Evolutionary conservation across 2,797 vertebrate species (phyloP), one percentile per base, ranked within the genome.

Genomic region (Hippocampus kuda): DNA sequence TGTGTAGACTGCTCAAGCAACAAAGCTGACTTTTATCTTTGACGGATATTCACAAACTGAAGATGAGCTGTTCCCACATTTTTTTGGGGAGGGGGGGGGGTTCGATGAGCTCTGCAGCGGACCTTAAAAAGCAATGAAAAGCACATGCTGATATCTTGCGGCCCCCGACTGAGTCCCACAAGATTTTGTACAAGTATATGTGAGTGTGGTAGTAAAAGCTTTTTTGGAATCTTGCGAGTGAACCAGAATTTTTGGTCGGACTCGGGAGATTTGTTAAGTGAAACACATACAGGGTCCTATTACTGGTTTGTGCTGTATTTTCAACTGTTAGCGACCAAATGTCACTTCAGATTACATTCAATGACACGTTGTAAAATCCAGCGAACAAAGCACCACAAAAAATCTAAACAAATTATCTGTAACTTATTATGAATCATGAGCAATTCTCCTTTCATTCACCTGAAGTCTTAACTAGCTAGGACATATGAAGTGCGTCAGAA

Each of bases 1-100:
- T 64, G 7, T 64, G 20, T 64, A 15, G 12, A 30, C 61, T 64
- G 61, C 59, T 64, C 61, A 44, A 64, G 15, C 61, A 64, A 64
- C 61, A 42, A 44, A 24, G 41, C 38, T 11, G 61, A 64, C n/a
- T 42, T n/a, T 42, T 44, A 11, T 24, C 61, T 42, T 5, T 42
- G 22, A 20, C 41, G 20, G 30, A 61, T 38, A 5, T 61, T 38
- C 30, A 34, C 16, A 18, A 61, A 61, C 30, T 34, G 30, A 38
- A 61, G 2, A 34, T 2, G 7, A 34, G 16, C 30, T 38, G 30
- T 61, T 61, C 27, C 59, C 20, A 7, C 12, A 7, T 60, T 30
- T 18, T 27, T 30, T 26, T 34, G 11, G 10, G 10, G 10, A 38
- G 2, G 30, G 0, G 30, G 30, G 30, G 4, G 34, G 34, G 30